phyloP scores from a whole-genome alignment of 2,888 invertebrate species.

The Tenthredo livida region DNA sequence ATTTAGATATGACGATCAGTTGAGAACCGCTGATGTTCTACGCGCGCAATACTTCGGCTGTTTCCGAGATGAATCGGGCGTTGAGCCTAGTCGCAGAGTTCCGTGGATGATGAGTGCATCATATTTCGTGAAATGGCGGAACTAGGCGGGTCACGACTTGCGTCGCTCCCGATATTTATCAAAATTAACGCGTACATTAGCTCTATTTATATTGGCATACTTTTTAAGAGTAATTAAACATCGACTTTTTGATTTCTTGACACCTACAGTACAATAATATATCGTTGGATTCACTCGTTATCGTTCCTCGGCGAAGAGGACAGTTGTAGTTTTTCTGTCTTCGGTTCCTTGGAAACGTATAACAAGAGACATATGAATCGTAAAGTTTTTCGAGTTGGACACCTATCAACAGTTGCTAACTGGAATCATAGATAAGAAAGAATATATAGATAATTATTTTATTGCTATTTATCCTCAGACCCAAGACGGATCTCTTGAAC shows the following conservation, averaged over 20 bases:
- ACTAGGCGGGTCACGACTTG: slow-evolving; percentile 28
- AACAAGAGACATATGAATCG: slow-evolving; percentile 43
- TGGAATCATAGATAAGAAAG: slow-evolving; percentile 17
- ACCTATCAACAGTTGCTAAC: slow-evolving; percentile 26
- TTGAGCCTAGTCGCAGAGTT: slow-evolving; percentile 20
- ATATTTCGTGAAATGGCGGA: slow-evolving; percentile 47
- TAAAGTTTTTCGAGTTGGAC: not conserved
- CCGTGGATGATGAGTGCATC: slow-evolving; percentile 15
- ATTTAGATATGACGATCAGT: not conserved
- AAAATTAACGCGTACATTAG: slow-evolving; percentile 38
- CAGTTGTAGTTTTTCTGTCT: slow-evolving; percentile 31
- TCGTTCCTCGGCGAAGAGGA: not conserved
- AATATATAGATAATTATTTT: slow-evolving; percentile 22
- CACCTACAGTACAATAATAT: not conserved
- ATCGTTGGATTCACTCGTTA: not conserved
- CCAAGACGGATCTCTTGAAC: not conserved
- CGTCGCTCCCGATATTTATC: slow-evolving; percentile 28
- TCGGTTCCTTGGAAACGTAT: slow-evolving; percentile 36
- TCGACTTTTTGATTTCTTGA: not conserved
- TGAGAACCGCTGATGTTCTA: not conserved
- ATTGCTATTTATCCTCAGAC: not conserved
- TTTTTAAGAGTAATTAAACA: not conserved
- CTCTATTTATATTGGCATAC: not conserved
- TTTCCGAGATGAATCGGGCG: slow-evolving; percentile 34
- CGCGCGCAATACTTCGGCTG: slow-evolving; percentile 30